These are phyloP conservation scores for Tanypteryx hageni DNA, from an alignment of 2,888 invertebrate genomes.

Conservation along the genomic window DNA sequence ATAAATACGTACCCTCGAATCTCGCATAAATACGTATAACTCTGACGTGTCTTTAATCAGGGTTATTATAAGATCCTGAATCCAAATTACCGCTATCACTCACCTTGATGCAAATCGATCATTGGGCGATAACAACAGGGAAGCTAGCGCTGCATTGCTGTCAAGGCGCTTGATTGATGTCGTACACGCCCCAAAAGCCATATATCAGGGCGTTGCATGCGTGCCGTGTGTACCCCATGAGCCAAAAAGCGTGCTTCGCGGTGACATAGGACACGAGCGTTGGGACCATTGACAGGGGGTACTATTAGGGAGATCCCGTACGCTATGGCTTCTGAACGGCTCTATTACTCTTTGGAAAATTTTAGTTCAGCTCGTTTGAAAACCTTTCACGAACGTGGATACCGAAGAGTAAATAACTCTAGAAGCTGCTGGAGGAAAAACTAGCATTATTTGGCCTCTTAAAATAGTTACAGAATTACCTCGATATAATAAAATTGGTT, in stretches of 20 bases:
- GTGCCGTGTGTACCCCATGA: constrained; percentile 15
- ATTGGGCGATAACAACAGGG: background rate
- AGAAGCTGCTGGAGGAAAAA: too few relatives aligned
- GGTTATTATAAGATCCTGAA: constrained; percentile 12
- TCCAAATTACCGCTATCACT: constrained; percentile 27
- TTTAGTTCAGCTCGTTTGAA: background rate
- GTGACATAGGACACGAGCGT: background rate
- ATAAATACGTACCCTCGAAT: too few relatives aligned
- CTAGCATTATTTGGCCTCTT: too few relatives aligned
- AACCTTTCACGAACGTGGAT: background rate
- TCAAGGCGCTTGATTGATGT: constrained; percentile 43
- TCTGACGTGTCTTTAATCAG: background rate
- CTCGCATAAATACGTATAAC: background rate
- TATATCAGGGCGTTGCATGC: constrained; percentile 39
- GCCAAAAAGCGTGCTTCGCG: background rate
- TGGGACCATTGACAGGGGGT: background rate
- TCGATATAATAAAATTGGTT: too few relatives aligned
- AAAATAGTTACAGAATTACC: too few relatives aligned
- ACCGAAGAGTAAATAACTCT: too few relatives aligned
- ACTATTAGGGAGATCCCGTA: constrained; percentile 13
- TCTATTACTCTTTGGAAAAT: background rate
- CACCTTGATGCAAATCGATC: constrained; percentile 44
- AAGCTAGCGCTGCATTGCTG: constrained; percentile 25
- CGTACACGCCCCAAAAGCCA: constrained; percentile 24
- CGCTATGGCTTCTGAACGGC: background rate